These are phyloP conservation scores for Nyleta sp. DNA, from an alignment of 2,888 invertebrate species.

Conservation along the genomic window DNA sequence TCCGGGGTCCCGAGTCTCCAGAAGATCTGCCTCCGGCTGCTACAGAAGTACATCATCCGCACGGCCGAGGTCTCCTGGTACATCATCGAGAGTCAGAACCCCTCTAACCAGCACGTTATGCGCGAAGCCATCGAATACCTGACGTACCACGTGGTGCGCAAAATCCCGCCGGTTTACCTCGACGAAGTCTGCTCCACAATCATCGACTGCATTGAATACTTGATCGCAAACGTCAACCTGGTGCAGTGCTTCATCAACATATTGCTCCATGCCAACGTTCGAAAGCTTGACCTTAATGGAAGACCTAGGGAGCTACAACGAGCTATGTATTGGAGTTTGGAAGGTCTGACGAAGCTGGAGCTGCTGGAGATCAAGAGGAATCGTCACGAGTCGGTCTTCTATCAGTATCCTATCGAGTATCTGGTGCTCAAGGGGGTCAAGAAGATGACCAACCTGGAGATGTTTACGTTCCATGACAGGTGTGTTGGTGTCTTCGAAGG, in stretches of 20 bases:
- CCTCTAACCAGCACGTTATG: constrained; percentile 5
- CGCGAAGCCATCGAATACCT: constrained; percentile 37
- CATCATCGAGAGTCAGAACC: constrained; percentile 31
- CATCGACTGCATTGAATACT: constrained; percentile 51
- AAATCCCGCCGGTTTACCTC: constrained; percentile 30
- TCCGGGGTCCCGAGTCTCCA: constrained; percentile 33
- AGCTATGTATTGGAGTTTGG: constrained; percentile 34
- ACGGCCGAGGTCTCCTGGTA: constrained; percentile 48
- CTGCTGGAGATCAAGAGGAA: constrained; percentile 28
- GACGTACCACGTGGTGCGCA: constrained; percentile 33
- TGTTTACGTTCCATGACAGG: constrained; percentile 41
- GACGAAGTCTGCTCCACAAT: constrained; percentile 42
- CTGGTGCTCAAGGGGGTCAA: constrained; percentile 43
- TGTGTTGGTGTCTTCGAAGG: not conserved
- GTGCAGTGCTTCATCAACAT: constrained; percentile 36
- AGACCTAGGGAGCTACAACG: constrained; percentile 40
- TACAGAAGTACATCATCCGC: constrained; percentile 33
- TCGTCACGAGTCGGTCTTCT: constrained; percentile 10
- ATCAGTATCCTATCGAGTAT: constrained; percentile 39
- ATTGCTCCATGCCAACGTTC: constrained; percentile 36
- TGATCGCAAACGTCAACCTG: constrained; percentile 28
- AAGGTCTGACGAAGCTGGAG: constrained; percentile 37
- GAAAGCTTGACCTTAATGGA: constrained; percentile 34
- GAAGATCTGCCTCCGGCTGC: constrained; percentile 17
- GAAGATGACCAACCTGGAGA: constrained; percentile 43